phyloP scores from a whole-genome alignment of 2,888 invertebrate species.

The Mystacides longicornis region DNA sequence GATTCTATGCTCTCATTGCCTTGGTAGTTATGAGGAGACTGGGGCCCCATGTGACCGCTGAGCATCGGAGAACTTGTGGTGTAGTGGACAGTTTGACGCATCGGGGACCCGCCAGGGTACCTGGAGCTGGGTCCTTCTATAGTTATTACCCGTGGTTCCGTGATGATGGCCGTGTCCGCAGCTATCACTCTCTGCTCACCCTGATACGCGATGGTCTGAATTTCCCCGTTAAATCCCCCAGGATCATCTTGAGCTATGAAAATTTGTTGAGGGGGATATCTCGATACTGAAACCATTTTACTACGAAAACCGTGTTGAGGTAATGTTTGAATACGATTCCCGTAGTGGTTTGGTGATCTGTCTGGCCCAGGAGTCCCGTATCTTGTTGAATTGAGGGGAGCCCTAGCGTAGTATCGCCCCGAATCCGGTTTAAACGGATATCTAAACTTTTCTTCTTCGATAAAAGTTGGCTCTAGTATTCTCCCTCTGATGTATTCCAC shows the following conservation, averaged over 20 bases:
- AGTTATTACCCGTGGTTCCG: slow-evolving; percentile 22
- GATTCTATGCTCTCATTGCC: slow-evolving; percentile 33
- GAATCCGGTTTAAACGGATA: not conserved
- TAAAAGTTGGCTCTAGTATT: not conserved
- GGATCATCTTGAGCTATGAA: slow-evolving; percentile 20
- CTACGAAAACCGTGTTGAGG: slow-evolving; percentile 14
- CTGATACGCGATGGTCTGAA: slow-evolving; percentile 22
- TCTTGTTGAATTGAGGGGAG: slow-evolving; percentile 25
- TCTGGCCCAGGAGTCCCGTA: slow-evolving; percentile 33
- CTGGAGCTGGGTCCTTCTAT: slow-evolving; percentile 16
- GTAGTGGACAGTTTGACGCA: slow-evolving; percentile 27
- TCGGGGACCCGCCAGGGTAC: slow-evolving; percentile 27
- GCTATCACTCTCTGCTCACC: slow-evolving; percentile 21
- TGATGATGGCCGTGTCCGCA: slow-evolving; percentile 17
- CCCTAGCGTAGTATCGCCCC: slow-evolving; percentile 11
- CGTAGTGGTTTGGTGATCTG: slow-evolving; percentile 29
- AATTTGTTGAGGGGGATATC: slow-evolving; percentile 18
- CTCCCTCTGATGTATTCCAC: slow-evolving; percentile 13
- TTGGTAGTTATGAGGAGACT: slow-evolving; percentile 29
- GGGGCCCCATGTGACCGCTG: slow-evolving; percentile 32
- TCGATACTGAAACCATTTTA: slow-evolving; percentile 13
- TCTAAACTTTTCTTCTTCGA: slow-evolving; percentile 9
- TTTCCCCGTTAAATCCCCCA: slow-evolving; percentile 17
- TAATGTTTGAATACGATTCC: slow-evolving; percentile 18
- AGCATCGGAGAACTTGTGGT: slow-evolving; percentile 31